Conservation (phyloP, 2,888 invertebrate genomes). For the Ormyrus labotus region DNA sequence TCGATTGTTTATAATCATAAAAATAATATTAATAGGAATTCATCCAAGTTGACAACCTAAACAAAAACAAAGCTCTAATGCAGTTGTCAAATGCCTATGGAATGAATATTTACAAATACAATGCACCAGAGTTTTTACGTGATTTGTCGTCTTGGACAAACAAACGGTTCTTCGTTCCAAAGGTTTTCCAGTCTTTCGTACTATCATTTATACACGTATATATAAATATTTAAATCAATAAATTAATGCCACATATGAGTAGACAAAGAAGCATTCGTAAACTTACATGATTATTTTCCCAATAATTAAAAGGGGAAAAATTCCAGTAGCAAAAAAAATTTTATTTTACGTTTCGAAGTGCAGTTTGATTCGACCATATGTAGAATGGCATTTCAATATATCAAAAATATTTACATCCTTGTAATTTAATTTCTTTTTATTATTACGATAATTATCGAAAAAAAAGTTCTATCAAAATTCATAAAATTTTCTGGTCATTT, state of each 20-base stretch:
- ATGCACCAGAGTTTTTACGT: constrained; percentile 49
- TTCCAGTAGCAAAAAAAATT: constrained; percentile 31
- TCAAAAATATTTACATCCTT: constrained; percentile 56
- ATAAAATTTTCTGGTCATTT: constrained; percentile 43
- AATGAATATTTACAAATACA: constrained; percentile 58
- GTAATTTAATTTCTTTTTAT: constrained; percentile 26
- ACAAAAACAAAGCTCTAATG: constrained; percentile 47
- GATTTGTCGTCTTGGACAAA: constrained; percentile 38
- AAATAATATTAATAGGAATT: constrained; percentile 51
- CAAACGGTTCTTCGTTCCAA: constrained; percentile 31
- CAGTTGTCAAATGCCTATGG: constrained; percentile 55
- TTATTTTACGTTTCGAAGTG: constrained; percentile 14
- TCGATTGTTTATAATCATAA: constrained; percentile 35
- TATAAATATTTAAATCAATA: constrained; percentile 51
- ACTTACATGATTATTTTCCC: constrained; percentile 31
- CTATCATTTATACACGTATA: constrained; percentile 45
- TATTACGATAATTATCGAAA: constrained; percentile 34
- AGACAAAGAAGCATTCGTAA: constrained; percentile 33
- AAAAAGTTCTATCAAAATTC: constrained; percentile 46
- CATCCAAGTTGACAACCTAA: constrained; percentile 50
- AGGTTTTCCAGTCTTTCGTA: constrained; percentile 42
- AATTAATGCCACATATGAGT: constrained; percentile 54
- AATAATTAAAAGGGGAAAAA: constrained; percentile 35
- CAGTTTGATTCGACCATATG: constrained; percentile 49
- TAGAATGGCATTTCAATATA: constrained; percentile 42